phyloP scores from a whole-genome alignment of 2,888 invertebrate species.

The Andrena haemorrhoa region DNA sequence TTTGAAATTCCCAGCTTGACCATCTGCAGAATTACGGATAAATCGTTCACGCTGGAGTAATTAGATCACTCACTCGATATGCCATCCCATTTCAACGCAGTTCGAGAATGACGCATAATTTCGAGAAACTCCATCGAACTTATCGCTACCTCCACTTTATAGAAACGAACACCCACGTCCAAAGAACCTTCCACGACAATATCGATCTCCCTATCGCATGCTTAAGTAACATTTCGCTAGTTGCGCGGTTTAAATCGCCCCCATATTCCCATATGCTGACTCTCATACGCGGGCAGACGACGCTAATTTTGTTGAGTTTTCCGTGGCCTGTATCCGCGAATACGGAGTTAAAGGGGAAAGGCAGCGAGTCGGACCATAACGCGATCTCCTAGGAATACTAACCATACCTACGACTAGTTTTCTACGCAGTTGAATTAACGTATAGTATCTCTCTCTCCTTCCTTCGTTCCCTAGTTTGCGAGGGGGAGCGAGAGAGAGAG shows the following conservation, averaged over 20 bases:
- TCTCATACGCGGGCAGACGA: not conserved
- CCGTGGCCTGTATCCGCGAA: not conserved
- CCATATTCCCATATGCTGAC: not conserved
- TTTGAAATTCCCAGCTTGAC: not conserved
- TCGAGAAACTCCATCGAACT: not conserved
- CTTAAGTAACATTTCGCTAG: constrained; percentile 7
- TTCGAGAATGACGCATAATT: too few species aligned
- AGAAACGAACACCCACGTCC: not conserved
- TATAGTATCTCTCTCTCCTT: constrained; percentile 70
- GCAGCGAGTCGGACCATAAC: constrained; percentile 17
- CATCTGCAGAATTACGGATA: not conserved
- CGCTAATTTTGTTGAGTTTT: not conserved
- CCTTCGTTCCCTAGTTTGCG: constrained; percentile 31
- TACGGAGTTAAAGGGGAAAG: constrained; percentile 1
- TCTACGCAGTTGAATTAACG: constrained; percentile 77
- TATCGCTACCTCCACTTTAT: not conserved
- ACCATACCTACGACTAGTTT: constrained; percentile 58
- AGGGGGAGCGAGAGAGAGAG: constrained; percentile 30
- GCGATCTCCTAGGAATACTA: constrained; percentile 38
- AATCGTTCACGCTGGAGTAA: not conserved
- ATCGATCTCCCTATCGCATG: constrained; percentile 29
- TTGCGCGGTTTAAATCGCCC: not conserved
- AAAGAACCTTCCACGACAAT: not conserved
- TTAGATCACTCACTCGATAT: not conserved
- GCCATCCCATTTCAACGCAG: not conserved